Evolutionary conservation across 92 coral and sea anemone genomes (phyloP), one percentile per base, ranked within the genome.

Genomic region (Umimayanthus chanpuru): DNA sequence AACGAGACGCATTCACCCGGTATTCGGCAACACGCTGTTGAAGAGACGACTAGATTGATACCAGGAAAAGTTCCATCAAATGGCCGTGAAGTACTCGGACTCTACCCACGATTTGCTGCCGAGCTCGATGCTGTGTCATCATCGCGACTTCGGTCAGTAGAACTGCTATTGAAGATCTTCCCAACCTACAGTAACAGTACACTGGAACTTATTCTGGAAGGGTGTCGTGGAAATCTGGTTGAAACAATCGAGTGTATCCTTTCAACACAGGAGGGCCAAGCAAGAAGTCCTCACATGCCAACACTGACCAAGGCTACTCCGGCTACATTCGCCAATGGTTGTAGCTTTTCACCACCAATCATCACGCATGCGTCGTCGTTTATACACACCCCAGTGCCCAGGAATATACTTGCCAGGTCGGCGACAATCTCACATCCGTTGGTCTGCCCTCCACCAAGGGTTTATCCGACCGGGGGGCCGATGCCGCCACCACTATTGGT

Each of bases 201-300:
- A 30, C 85, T 97, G 20, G 98, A 91, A 23, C 94, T 94, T 55
- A 91, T 97, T 72, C 89, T 95, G 2, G 95, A 95, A 73, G 90
- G 97, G 20, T 97, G 99, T 55, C 95, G 97, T 15, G 98, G 96
- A 28, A 95, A 90, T 87, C 91, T 95, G 21, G 97, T 97, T 36
- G 98, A 97, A 75, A 86, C 98, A 73, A 97, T 97, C 32, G 99
- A 97, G 88, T 94, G 96, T 68, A 85, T 95, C 49, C 86, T 95
- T 49, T 79, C 96, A 38, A 81, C 94, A 28, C 96, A 95, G 38
- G 91, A 90, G 71, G 73, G 88, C 1, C 85, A 93, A 41, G 76
- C 38, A 50, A 71, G 71, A 40, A 66, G 40, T 72, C 86, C 80
- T 50, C 76, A 53, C 70, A 70, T 50, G 75, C 80, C 73, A 74